Percentiles rank a stretch among this genome's conserved stretches.
Evolutionary conservation across 2,797 vertebrate species (phyloP).

Genomic region (Semaprochilodus insignis): DNA sequence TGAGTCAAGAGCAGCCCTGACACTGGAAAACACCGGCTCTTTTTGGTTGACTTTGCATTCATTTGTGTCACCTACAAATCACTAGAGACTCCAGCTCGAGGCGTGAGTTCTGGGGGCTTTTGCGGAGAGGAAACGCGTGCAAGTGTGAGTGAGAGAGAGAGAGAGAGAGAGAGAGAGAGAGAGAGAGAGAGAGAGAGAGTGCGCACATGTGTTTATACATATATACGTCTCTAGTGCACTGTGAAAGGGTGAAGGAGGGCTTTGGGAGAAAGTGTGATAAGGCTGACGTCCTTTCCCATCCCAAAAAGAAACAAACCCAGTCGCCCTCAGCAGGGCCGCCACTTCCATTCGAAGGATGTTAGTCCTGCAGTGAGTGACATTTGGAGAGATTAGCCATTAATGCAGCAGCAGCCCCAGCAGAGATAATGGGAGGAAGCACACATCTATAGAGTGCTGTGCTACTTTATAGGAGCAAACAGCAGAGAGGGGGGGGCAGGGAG

Average conservation of each 20-base stretch:
- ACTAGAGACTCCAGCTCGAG: slow-evolving; percentile 59
- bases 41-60: slow-evolving; percentile 72
- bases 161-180: too few relatives aligned
- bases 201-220: not conserved
- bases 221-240: not conserved
- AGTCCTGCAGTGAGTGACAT: slow-evolving; percentile 48
- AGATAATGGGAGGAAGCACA: slow-evolving; percentile 45
- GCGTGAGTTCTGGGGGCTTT: slow-evolving; percentile 53
- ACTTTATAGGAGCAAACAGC: slow-evolving; percentile 38
- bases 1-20: slow-evolving; percentile 42
- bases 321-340: slow-evolving; percentile 40
- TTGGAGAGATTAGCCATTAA: slow-evolving; percentile 52
- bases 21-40: slow-evolving; percentile 54
- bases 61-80: slow-evolving; percentile 71
- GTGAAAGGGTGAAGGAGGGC: not conserved
- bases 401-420: slow-evolving; percentile 35
- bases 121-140: slow-evolving; percentile 44
- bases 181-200: not conserved
- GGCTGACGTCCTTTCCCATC: slow-evolving; percentile 39
- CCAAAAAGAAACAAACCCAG: slow-evolving; percentile 45
- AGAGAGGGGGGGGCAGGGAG: not conserved
- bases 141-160: slow-evolving; percentile 1
- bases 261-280: slow-evolving; percentile 32
- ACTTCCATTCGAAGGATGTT: slow-evolving; percentile 51
- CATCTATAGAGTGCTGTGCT: slow-evolving; percentile 17